Evolutionary conservation across 53 echinoderm and acorn worm genomes (phyloP).

Genomic region (Hippasteria phrygiana): DNA sequence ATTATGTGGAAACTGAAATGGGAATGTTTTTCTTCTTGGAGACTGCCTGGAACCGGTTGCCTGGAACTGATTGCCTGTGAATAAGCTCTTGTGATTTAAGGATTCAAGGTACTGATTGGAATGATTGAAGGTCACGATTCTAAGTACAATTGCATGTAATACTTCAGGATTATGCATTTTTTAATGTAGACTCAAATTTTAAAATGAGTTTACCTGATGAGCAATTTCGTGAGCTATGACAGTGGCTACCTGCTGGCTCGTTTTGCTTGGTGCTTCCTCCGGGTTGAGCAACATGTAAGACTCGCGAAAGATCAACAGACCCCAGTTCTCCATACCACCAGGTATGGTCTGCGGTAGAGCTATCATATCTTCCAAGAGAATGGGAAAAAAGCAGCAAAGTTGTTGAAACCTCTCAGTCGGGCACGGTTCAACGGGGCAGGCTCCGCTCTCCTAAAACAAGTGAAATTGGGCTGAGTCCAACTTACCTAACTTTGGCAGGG

Average conservation of each 20-base stretch:
- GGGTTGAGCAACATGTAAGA: conserved; percentile 72
- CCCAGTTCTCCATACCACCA: conserved; percentile 99
- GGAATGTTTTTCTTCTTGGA: too few species aligned
- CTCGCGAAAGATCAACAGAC: conserved; percentile 84
- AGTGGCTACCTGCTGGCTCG: conserved; percentile 64
- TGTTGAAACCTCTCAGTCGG: not conserved
- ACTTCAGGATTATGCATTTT: too few species aligned
- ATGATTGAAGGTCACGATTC: too few species aligned
- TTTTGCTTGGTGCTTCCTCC: conserved; percentile 61
- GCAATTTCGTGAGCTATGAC: conserved; percentile 94
- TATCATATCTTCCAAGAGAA: conserved; percentile 77
- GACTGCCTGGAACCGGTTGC: too few species aligned
- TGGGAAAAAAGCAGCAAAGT: not conserved
- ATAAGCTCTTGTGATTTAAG: too few species aligned
- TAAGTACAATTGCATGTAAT: too few species aligned
- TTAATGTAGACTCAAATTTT: not conserved
- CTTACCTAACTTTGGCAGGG: conserved; percentile 91
- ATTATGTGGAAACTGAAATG: too few species aligned
- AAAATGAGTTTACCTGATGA: conserved; percentile 81
- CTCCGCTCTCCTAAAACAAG: too few species aligned
- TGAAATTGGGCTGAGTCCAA: not conserved
- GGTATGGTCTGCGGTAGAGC: conserved; percentile 79
- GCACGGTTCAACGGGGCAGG: too few species aligned
- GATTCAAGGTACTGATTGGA: too few species aligned
- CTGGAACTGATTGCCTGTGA: too few species aligned